Conservation (phyloP, 2,888 invertebrate genomes). For the Homarus gammarus region DNA sequence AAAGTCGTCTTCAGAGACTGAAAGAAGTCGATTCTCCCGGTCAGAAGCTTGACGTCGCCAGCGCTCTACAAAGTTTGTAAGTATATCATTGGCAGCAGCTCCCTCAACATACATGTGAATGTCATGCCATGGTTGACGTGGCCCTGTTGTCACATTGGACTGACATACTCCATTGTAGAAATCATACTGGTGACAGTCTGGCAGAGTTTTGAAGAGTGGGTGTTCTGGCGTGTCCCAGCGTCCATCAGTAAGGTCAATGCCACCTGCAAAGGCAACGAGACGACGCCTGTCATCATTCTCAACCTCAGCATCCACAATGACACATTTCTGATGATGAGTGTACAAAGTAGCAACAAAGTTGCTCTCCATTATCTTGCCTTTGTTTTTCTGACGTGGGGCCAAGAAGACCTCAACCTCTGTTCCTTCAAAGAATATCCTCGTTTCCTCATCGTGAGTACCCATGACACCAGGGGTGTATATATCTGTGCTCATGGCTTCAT, state of each 20-base stretch:
- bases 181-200: constrained; percentile 67
- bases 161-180: constrained; percentile 76
- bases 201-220: constrained; percentile 74
- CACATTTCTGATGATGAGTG: constrained; percentile 76
- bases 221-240: constrained; percentile 76
- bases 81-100: constrained; percentile 73
- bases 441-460: constrained; percentile 77
- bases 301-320: constrained; percentile 74
- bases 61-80: constrained; percentile 75
- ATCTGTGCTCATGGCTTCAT: constrained; percentile 75
- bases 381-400: constrained; percentile 74
- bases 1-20: constrained; percentile 64
- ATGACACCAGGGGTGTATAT: constrained; percentile 75
- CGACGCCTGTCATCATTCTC: constrained; percentile 66
- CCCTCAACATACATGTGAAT: constrained; percentile 76
- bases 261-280: constrained; percentile 76
- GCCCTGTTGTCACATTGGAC: constrained; percentile 70
- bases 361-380: constrained; percentile 72
- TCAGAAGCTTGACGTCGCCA: constrained; percentile 76
- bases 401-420: constrained; percentile 75
- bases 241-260: constrained; percentile 76
- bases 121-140: constrained; percentile 76
- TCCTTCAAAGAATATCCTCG: constrained; percentile 75
- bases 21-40: constrained; percentile 59
- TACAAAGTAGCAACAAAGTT: constrained; percentile 75